Evolutionary conservation across 2,888 invertebrate species (phyloP), one percentile per base, ranked within the genome.

Genomic region (Hydraecia micacea): DNA sequence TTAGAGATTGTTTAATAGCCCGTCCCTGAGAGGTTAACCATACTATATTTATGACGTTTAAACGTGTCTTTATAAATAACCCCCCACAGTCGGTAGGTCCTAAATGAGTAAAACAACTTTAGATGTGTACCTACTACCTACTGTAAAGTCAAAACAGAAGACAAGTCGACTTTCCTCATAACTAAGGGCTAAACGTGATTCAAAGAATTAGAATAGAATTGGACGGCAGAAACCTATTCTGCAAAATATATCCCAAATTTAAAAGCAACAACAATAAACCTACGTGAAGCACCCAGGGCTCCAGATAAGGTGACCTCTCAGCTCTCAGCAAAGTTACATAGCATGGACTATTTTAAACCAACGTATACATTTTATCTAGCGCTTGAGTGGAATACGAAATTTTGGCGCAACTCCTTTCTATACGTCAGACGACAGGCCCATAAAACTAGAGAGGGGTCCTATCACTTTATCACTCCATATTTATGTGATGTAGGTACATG

Each of bases 311-410:
- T 80, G 75, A 73, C 75, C 69, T 65, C 68, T 74, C 62, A 65
- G 28, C 69, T 65, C 68, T 74, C 62, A 65, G 28, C 39, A 75
- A 76, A 73, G 63, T 77, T 76, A 71, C n/a, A 66, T 49, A 67
- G 72, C 74, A 70, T 55, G 46, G 67, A 80, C 77, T 75, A 75
- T 77, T 82, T 83, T 76, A 79, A 82, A 83, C 76, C 80, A 79
- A 76, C 83, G 62, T 70, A 79, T 79, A 81, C 85, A 85, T 84
- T 85, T 86, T 84, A 84, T 85, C 78, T 79, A 74, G 66, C 76
- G 60, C 80, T 76, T 80, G 83, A 73, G 63, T 74, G 49, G 89
- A 87, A 90, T 89, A 88, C 81, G 72, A 81, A 88, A 90, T 88
- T 85, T 83, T 77, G 79, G 77, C 84, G 81, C 77, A 79, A 79